phyloP scores from a whole-genome alignment of 2,113 vertebrate species.

The Bungarus multicinctus region DNA sequence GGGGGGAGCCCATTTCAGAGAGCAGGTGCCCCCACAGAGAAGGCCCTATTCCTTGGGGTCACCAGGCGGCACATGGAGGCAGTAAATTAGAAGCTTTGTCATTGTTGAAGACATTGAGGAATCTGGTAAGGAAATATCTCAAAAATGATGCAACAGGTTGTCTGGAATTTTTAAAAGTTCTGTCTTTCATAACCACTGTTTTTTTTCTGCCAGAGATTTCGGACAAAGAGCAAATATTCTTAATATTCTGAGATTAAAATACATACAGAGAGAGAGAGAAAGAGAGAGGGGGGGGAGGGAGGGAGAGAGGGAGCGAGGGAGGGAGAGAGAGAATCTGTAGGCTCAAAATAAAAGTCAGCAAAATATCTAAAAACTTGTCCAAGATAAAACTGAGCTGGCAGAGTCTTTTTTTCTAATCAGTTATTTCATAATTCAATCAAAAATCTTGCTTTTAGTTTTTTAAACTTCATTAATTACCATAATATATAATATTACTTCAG shows the following conservation, averaged over 20 bases:
- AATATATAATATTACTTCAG: neutral
- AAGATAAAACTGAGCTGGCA: neutral
- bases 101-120: neutral
- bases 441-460: neutral
- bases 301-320: too few relatives aligned
- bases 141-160: neutral
- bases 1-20: too few relatives aligned
- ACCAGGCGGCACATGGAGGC: too few relatives aligned
- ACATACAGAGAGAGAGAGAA: too few relatives aligned
- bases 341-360: neutral
- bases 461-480: neutral
- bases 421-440: neutral
- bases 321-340: too few relatives aligned
- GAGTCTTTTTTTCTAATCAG: neutral
- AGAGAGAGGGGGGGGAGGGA: too few relatives aligned
- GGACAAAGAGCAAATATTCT: neutral
- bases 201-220: neutral
- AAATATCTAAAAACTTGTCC: neutral
- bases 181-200: neutral
- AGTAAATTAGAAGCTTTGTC: neutral
- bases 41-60: too few relatives aligned
- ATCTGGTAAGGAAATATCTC: neutral
- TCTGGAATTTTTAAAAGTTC: neutral
- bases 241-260: neutral
- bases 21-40: too few relatives aligned